phyloP scores from a whole-genome alignment of 2,113 vertebrate genomes.

The Neodontobutis hainanensis region DNA sequence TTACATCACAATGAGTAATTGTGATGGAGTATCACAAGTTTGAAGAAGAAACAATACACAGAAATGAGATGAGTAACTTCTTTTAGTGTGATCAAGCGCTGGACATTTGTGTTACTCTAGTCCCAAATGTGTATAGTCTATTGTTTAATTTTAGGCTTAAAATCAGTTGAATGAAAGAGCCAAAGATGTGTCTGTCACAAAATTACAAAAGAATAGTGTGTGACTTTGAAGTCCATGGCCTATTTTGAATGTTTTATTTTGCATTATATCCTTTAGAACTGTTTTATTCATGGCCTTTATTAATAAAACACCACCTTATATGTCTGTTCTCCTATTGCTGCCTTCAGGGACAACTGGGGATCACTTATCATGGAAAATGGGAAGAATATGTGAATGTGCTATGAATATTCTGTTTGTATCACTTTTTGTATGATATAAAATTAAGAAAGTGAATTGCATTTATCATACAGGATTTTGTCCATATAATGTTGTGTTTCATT shows the following conservation, averaged over 20 bases:
- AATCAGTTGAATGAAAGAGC: too few species aligned
- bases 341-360: conserved; percentile 36
- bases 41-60: neutral
- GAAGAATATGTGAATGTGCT: conserved; percentile 9
- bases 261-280: conserved; percentile 34
- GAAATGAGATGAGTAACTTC: neutral
- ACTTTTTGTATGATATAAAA: conserved; percentile 18
- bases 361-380: conserved; percentile 20
- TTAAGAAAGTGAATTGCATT: neutral
- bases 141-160: too few species aligned
- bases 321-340: conserved; percentile 28
- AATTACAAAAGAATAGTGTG: neutral
- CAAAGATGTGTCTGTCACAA: conserved; percentile 28
- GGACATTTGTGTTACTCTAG: too few species aligned
- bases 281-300: conserved; percentile 62
- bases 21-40: neutral
- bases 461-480: neutral
- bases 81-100: too few species aligned
- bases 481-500: neutral
- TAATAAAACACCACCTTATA: conserved; percentile 59
- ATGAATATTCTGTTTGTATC: conserved; percentile 27
- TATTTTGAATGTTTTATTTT: conserved; percentile 56
- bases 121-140: too few species aligned
- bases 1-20: neutral
- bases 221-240: conserved; percentile 12